Evolutionary conservation across 2,113 vertebrate genomes (phyloP).

Genomic region (Seriola rivoliana): DNA sequence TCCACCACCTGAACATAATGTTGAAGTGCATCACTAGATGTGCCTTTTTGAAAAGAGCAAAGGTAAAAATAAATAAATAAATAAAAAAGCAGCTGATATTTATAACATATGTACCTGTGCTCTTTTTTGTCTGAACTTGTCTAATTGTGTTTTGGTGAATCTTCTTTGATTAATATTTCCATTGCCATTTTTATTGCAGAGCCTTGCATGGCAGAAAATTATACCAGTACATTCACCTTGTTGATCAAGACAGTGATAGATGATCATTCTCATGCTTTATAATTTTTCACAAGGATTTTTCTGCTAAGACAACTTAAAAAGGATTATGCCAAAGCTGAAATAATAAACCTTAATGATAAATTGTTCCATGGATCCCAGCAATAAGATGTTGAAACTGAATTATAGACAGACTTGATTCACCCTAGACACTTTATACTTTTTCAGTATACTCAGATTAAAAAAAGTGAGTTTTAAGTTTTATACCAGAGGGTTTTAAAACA

Average conservation of each 20-base stretch:
- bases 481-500: not conserved
- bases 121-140: not conserved
- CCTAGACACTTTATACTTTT: conserved; percentile 12
- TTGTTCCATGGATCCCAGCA: conserved; percentile 33
- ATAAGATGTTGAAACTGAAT: conserved; percentile 43
- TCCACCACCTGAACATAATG: conserved; percentile 9
- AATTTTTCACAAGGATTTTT: conserved; percentile 35
- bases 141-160: conserved; percentile 30
- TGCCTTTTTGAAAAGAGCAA: conserved; percentile 45
- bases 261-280: conserved; percentile 48
- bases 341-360: conserved; percentile 54
- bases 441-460: not conserved
- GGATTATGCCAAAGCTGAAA: conserved; percentile 52
- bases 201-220: conserved; percentile 8
- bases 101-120: not conserved
- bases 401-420: conserved; percentile 16
- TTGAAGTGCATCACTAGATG: conserved; percentile 42
- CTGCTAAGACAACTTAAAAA: conserved; percentile 45
- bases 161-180: conserved; percentile 34
- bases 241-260: conserved; percentile 64
- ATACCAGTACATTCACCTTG: not conserved
- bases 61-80: conserved; percentile 3
- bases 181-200: conserved; percentile 41
- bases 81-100: conserved; percentile 18
- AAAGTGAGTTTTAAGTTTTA: conserved; percentile 20